Evolutionary conservation across 1,140 invertebrate species (phyloP).

Genomic region (Lordiphosa stackelbergi): DNA sequence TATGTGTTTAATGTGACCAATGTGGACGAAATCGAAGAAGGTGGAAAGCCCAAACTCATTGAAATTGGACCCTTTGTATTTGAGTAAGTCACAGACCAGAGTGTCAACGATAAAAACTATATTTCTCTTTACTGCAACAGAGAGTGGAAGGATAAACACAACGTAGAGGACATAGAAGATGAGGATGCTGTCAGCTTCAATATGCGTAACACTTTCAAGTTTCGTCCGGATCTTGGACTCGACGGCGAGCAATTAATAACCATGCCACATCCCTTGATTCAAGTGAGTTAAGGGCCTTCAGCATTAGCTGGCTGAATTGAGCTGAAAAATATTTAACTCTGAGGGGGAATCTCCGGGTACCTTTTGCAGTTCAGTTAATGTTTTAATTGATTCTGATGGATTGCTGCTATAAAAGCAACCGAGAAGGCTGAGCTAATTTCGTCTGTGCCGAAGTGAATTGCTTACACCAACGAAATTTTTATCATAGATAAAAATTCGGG

Average conservation of each 20-base stretch:
- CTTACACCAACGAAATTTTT: too few species aligned
- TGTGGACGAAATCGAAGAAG: constrained; percentile 79
- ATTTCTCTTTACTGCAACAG: background rate
- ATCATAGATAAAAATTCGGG: too few species aligned
- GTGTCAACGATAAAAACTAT: background rate
- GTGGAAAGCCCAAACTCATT: constrained; percentile 82
- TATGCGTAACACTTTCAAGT: constrained; percentile 80
- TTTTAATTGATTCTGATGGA: too few species aligned
- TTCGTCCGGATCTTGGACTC: constrained; percentile 65
- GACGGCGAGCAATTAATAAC: constrained; percentile 78
- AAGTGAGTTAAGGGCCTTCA: constrained; percentile 54
- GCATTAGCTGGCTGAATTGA: too few species aligned
- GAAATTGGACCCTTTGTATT: constrained; percentile 87
- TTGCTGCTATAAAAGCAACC: too few species aligned
- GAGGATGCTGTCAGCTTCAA: constrained; percentile 84
- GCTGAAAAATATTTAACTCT: too few species aligned
- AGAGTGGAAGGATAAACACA: constrained; percentile 40
- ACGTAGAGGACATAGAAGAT: constrained; percentile 15
- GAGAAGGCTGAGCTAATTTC: too few species aligned
- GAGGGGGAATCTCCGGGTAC: too few species aligned
- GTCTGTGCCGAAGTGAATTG: too few species aligned
- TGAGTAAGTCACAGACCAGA: constrained; percentile 80
- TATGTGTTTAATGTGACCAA: constrained; percentile 89
- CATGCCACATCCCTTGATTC: constrained; percentile 80
- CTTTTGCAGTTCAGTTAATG: too few species aligned